A percentile compares a stretch with the other conserved stretches of the same genome.
Evolutionary conservation across 2,888 invertebrate genomes (phyloP).

Genomic region (Eupithecia insigniata): DNA sequence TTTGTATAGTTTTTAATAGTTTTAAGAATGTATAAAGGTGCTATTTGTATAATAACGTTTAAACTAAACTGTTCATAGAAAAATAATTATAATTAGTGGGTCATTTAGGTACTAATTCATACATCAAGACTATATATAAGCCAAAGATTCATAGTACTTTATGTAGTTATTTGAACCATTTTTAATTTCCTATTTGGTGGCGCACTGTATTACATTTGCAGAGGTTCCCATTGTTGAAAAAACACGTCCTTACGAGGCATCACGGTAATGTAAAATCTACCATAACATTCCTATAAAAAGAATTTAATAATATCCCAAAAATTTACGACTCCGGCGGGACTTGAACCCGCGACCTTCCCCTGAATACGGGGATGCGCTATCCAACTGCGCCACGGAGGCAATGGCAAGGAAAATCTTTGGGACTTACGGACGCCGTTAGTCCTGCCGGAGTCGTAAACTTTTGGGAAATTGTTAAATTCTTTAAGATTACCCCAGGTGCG

Average conservation of each 20-base stretch:
- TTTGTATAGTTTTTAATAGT: slow-evolving; percentile 28
- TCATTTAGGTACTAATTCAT: slow-evolving; percentile 1
- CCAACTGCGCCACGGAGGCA: too few species aligned
- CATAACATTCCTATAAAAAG: neutral
- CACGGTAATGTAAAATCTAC: neutral
- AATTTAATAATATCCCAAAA: too few species aligned
- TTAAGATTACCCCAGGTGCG: too few species aligned
- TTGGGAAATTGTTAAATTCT: too few species aligned
- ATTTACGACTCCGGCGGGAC: too few species aligned
- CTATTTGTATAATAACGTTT: slow-evolving; percentile 28
- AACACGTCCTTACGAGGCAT: neutral
- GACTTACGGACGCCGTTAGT: too few species aligned
- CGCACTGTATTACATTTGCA: neutral
- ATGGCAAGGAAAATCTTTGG: too few species aligned
- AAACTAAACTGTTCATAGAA: neutral
- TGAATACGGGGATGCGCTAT: too few species aligned
- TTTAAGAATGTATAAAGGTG: slow-evolving; percentile 42
- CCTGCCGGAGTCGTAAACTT: too few species aligned
- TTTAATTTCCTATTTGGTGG: too few species aligned
- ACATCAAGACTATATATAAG: neutral
- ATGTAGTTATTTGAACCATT: too few species aligned
- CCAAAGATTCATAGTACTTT: neutral
- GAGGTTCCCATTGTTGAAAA: neutral
- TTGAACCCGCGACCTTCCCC: too few species aligned
- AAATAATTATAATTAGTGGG: neutral